Evolutionary conservation across 2,113 vertebrate species (phyloP), one percentile per base, ranked within the genome.

Genomic region (Rhinoderma darwinii): DNA sequence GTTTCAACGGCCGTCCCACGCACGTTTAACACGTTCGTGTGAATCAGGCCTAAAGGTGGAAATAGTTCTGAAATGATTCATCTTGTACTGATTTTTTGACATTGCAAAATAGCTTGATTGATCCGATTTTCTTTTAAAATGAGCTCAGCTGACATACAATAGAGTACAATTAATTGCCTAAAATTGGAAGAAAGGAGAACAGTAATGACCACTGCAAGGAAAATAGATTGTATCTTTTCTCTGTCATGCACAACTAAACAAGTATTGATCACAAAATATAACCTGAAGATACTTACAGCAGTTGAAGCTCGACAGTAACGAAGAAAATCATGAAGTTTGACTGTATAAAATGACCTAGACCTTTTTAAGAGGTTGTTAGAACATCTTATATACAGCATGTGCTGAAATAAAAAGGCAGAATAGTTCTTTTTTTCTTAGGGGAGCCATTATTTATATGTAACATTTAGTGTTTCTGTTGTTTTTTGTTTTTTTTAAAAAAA

Each of bases 91-190:
- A n/a, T n/a, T n/a, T n/a, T 61, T 72, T 84, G 87, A 84, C 90
- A 90, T 90, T 8, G 7, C 75, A 63, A 86, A 79, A 86, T 88
- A 91, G 77, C 59, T 90, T 66, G 90, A 88, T 90, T 91, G 89
- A 87, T 93, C 85, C 0, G 0, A 14, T 5, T 80, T 74, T 51
- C 88, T 86, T 88, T 91, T 88, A 89, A 89, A 93, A 89, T 85
- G 90, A 88, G 85, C 59, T 86, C 74, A 86, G 74, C 75, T 68
- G 56, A 86, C 75, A 30, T 50, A 89, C 84, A 89, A 84, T 75
- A 82, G 88, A 92, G 91, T 89, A 89, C 50, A 90, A 89, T 89
- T 56, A 89, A 56, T 89, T 89, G 44, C n/a, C 84, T 88, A 88
- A 61, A 92, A 90, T 77, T 79, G 89, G 70, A 17, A 6, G 51